Conservation (phyloP, 2,797 vertebrate genomes). For the Hylomyscus alleni region DNA sequence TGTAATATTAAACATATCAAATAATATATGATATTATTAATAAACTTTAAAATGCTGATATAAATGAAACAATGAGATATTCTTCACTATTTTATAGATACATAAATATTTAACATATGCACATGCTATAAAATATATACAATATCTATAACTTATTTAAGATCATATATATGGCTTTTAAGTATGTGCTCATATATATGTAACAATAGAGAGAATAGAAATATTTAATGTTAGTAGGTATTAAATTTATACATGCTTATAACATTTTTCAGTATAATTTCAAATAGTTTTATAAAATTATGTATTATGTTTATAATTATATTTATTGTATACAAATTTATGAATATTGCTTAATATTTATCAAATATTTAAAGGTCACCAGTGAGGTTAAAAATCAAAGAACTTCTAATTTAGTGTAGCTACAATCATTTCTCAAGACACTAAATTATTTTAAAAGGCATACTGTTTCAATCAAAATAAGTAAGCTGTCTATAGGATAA, state of each 20-base stretch:
- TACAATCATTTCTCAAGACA: background rate
- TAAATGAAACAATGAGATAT: background rate
- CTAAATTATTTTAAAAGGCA: constrained; percentile 10
- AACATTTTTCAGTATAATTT: constrained; percentile 16
- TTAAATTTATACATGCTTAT: background rate
- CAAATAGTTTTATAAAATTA: background rate
- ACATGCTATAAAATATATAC: background rate
- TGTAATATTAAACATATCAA: background rate
- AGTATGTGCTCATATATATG: background rate
- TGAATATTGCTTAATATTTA: background rate
- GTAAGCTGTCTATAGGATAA: background rate
- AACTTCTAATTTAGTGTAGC: background rate
- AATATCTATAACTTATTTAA: background rate
- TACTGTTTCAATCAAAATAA: background rate
- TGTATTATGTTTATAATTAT: background rate
- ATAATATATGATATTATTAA: background rate
- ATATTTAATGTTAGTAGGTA: background rate
- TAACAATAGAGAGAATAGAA: background rate
- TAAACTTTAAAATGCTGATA: background rate
- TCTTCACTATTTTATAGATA: background rate
- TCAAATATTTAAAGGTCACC: background rate
- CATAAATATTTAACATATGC: background rate
- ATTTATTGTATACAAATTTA: background rate
- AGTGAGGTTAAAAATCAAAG: background rate
- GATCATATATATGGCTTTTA: background rate